Evolutionary conservation across 1,140 invertebrate species (phyloP).

Genomic region (Habropoda laboriosa): DNA sequence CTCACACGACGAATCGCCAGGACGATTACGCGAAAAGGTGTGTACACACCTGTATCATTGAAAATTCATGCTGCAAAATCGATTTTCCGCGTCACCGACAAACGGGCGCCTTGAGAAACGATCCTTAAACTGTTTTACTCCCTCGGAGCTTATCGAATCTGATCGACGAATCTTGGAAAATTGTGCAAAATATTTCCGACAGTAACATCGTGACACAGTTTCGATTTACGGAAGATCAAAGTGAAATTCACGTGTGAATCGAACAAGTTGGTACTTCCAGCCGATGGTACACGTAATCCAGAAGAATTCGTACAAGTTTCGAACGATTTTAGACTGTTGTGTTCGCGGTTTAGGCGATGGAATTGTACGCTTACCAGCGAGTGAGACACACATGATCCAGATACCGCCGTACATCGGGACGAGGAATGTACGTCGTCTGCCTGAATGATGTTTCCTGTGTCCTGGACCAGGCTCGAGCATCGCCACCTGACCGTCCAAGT

Average conservation of each 20-base stretch:
- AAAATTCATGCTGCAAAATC: not conserved
- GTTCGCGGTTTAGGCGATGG: not conserved
- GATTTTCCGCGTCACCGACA: not conserved
- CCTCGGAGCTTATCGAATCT: too few relatives aligned
- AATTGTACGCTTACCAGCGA: slow-evolving; percentile 83
- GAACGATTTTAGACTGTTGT: not conserved
- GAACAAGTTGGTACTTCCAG: not conserved
- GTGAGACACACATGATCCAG: slow-evolving; percentile 91
- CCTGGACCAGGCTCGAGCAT: slow-evolving; percentile 71
- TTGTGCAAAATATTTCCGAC: too few relatives aligned
- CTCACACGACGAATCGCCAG: slow-evolving; percentile 4
- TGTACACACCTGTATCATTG: not conserved
- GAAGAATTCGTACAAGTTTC: not conserved
- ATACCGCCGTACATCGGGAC: slow-evolving; percentile 93
- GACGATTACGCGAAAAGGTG: slow-evolving; percentile 2
- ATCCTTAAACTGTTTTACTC: not conserved
- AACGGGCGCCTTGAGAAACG: not conserved
- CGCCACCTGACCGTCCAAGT: slow-evolving; percentile 75
- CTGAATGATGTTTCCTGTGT: slow-evolving; percentile 71
- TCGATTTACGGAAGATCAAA: too few relatives aligned
- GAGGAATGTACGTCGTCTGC: slow-evolving; percentile 83
- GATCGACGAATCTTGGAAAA: too few relatives aligned
- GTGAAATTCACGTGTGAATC: not conserved
- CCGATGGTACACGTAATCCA: not conserved
- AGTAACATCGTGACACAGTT: too few relatives aligned